These are phyloP conservation scores for Augochlorella aurata DNA, from an alignment of 2,888 invertebrate species.

Conservation along the genomic window DNA sequence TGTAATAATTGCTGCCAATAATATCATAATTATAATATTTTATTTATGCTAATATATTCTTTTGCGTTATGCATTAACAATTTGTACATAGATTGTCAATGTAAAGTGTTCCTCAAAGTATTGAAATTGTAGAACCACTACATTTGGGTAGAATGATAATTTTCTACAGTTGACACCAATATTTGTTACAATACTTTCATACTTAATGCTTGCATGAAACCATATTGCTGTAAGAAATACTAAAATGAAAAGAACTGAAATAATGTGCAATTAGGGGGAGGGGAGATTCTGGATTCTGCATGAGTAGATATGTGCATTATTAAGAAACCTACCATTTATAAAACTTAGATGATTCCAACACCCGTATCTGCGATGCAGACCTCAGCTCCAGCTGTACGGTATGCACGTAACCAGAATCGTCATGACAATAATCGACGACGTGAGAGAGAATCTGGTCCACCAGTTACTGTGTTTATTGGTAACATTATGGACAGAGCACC, in stretches of 20 bases:
- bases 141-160: conserved; percentile 1
- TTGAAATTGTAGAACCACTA: conserved; percentile 6
- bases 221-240: conserved; percentile 21
- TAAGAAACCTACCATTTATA: conserved; percentile 70
- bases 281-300: conserved; percentile 61
- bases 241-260: conserved; percentile 22
- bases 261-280: conserved; percentile 63
- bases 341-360: conserved; percentile 82
- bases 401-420: conserved; percentile 77
- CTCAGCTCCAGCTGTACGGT: conserved; percentile 79
- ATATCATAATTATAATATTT: conserved; percentile 20
- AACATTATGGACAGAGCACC: conserved; percentile 98
- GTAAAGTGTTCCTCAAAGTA: conserved; percentile 17
- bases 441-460: conserved; percentile 86
- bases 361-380: conserved; percentile 82
- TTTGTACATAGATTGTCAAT: conserved; percentile 20
- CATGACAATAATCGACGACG: conserved; percentile 78
- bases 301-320: conserved; percentile 72
- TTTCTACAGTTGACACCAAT: conserved; percentile 5
- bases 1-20: conserved; percentile 12
- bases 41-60: conserved; percentile 22
- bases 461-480: conserved; percentile 98
- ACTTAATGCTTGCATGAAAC: conserved; percentile 41
- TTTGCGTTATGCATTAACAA: conserved; percentile 27
- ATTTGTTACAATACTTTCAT: conserved; percentile 11